These are phyloP conservation scores for Peromyscus nudipes DNA, from an alignment of 2,797 vertebrate genomes.

Conservation along the genomic window DNA sequence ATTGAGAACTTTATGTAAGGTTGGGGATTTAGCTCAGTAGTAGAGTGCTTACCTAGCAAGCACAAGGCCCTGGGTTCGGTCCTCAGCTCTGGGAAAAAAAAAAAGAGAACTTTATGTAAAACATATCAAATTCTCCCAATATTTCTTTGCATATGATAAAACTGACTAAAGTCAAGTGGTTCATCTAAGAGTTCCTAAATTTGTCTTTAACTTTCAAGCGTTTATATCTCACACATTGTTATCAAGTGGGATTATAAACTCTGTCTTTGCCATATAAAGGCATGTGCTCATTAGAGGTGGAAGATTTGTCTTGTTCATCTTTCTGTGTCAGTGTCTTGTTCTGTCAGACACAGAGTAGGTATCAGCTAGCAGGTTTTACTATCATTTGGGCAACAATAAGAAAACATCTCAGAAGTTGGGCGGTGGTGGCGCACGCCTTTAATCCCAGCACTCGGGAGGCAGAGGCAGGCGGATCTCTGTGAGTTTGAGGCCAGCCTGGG, in stretches of 20 bases:
- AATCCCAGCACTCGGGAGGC: too few relatives aligned
- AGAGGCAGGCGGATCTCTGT: too few relatives aligned
- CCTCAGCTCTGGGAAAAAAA: too few relatives aligned
- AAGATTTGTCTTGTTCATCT: background rate
- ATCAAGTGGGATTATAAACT: background rate
- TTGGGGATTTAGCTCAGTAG: too few relatives aligned
- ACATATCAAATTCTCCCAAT: background rate
- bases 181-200: background rate
- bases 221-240: background rate
- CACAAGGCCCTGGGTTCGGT: too few relatives aligned
- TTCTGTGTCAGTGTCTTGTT: background rate
- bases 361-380: background rate
- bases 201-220: background rate
- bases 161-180: background rate
- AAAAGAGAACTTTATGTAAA: too few relatives aligned
- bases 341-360: background rate
- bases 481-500: too few relatives aligned
- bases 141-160: background rate
- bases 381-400: background rate
- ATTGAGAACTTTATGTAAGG: background rate
- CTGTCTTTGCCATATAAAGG: background rate
- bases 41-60: too few relatives aligned
- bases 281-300: rapidly evolving
- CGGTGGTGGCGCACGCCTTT: too few relatives aligned
- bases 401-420: background rate